Evolutionary conservation across 2,888 invertebrate genomes (phyloP), one percentile per base, ranked within the genome.

Genomic region (Bibio marci): DNA sequence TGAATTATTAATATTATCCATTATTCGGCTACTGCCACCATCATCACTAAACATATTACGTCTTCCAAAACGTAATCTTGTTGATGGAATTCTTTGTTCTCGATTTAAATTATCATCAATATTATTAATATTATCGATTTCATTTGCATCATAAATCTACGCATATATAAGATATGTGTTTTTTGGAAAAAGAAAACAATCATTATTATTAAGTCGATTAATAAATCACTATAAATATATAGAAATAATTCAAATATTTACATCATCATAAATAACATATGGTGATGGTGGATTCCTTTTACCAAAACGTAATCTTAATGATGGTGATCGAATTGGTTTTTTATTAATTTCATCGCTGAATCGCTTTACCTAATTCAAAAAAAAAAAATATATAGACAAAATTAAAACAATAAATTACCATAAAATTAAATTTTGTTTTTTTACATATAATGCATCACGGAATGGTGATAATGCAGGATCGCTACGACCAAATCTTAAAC

Each of bases 221-320:
- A 13, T 19, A 35, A 25, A 25, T 19, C 26, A 25, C 4, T 22
- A 14, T 3, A 19, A 35, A 35, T 25, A 13, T 17, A 15, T 17
- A 32, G 13, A 32, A 17, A 13, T 30, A 6, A 6, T 12, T 8
- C 14, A 30, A 30, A 12, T 30, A 12, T 18, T n/a, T 35, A 35
- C 35, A 25, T 35, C 25, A 10, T 14, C 35, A 25, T n/a, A 35
- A 14, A 25, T 13, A 7, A n/a, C n/a, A n/a, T n/a, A n/a, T n/a
- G n/a, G n/a, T n/a, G 35, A 35, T 13, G 35, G 25, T 13, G 12
- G 22, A 35, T 35, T 13, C 48, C 81, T 71, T 46, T 80, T 71
- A 32, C 82, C 82, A 51, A 82, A 83, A 37, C 82, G 72, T 40
- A 83, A 69, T 45, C 82, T 69, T 54, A 82, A 66, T 1, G 81